Evolutionary conservation across 2,113 vertebrate genomes (phyloP).

Genomic region (Pitta sordida): DNA sequence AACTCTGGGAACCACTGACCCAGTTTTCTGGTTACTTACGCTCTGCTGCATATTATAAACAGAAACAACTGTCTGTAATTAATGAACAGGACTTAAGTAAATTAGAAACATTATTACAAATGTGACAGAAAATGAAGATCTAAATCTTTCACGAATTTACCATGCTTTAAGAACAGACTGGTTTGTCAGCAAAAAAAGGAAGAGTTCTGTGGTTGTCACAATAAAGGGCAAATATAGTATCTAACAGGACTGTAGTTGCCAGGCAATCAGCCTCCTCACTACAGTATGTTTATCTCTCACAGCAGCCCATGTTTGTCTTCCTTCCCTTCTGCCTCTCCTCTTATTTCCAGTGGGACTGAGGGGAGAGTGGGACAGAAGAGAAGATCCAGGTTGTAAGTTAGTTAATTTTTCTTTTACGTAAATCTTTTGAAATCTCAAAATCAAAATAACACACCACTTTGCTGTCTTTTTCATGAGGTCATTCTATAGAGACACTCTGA

Average conservation of each 20-base stretch:
- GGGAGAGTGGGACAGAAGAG: not conserved
- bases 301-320: not conserved
- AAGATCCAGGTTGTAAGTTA: not conserved
- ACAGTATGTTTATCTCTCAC: not conserved
- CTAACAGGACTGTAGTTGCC: not conserved
- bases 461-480: not conserved
- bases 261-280: constrained; percentile 32
- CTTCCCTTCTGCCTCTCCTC: not conserved
- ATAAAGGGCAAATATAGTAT: not conserved
- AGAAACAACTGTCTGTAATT: not conserved
- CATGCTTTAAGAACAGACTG: not conserved
- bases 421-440: not conserved
- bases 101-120: not conserved
- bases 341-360: not conserved
- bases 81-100: not conserved
- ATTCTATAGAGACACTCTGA: not conserved
- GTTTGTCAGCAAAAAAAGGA: not conserved
- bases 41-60: not conserved
- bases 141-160: not conserved
- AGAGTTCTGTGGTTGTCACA: constrained; percentile 8
- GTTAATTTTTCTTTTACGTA: not conserved
- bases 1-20: not conserved
- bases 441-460: not conserved
- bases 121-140: not conserved
- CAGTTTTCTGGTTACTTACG: not conserved